Evolutionary conservation across 2,113 vertebrate genomes (phyloP).

Genomic region (Perccottus glenii): DNA sequence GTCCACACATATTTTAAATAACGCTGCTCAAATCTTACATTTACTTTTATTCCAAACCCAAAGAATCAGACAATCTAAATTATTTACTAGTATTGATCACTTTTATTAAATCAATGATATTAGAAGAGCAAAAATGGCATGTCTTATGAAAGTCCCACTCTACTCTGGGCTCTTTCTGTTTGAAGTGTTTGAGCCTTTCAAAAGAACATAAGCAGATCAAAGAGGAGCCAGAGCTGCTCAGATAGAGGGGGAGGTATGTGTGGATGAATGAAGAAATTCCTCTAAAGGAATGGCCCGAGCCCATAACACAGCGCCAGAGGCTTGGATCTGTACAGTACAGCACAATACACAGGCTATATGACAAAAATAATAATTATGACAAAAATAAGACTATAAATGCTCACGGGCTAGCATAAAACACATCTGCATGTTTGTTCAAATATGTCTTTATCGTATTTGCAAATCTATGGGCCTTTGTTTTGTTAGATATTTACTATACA

Average conservation of each 20-base stretch:
- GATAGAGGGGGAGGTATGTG: constrained; percentile 57
- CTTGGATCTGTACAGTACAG: constrained; percentile 13
- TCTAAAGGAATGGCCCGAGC: constrained; percentile 49
- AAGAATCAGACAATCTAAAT: constrained; percentile 64
- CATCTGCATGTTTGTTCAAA: too few relatives aligned
- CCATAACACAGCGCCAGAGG: constrained; percentile 34
- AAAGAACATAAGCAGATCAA: constrained; percentile 77
- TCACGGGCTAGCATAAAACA: too few relatives aligned
- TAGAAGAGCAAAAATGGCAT: constrained; percentile 40
- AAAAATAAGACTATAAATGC: too few relatives aligned
- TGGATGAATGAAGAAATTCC: constrained; percentile 62
- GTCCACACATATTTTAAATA: constrained; percentile 56
- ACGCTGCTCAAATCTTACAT: constrained; percentile 48
- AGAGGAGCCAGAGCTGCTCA: constrained; percentile 61
- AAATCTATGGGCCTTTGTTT: too few relatives aligned
- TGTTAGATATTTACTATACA: too few relatives aligned
- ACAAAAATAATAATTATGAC: too few relatives aligned
- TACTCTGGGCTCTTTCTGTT: constrained; percentile 58
- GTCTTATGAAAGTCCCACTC: constrained; percentile 65
- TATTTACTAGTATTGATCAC: constrained; percentile 76
- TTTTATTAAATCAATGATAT: constrained; percentile 73
- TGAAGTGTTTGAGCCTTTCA: constrained; percentile 75
- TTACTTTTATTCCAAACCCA: constrained; percentile 58
- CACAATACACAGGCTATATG: neutral
- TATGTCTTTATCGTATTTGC: too few relatives aligned